phyloP scores from a whole-genome alignment of 2,113 vertebrate genomes.

The Eudorcas thomsonii region DNA sequence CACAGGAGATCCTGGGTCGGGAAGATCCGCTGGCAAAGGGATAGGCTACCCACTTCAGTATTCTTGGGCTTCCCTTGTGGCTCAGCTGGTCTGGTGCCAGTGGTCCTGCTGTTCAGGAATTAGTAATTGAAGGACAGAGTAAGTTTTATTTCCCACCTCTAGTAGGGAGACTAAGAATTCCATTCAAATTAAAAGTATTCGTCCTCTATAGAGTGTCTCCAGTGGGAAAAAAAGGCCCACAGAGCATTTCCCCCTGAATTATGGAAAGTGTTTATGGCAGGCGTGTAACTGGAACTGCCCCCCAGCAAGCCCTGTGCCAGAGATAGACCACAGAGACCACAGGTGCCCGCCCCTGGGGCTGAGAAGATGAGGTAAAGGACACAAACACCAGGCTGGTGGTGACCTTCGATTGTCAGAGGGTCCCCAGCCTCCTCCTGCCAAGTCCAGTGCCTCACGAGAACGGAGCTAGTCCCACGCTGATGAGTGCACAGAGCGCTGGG shows the following conservation, averaged over 20 bases:
- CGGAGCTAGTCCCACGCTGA: fast-evolving
- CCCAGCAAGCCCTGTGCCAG: background rate
- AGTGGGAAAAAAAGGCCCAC: background rate
- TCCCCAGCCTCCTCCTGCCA: background rate
- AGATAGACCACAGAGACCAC: fast-evolving
- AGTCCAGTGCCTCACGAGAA: fast-evolving
- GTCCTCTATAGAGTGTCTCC: background rate
- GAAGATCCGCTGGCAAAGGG: background rate
- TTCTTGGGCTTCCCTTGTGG: background rate
- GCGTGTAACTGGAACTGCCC: fast-evolving
- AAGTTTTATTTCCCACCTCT: background rate
- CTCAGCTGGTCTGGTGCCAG: background rate
- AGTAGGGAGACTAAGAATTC: background rate
- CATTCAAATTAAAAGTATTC: background rate
- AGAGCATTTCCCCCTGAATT: too few species aligned
- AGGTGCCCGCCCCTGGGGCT: fast-evolving
- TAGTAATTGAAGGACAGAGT: background rate
- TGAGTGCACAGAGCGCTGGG: too few species aligned
- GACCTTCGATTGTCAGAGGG: fast-evolving
- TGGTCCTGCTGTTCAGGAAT: background rate
- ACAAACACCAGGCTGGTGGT: background rate
- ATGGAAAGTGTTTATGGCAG: background rate
- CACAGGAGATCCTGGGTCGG: fast-evolving
- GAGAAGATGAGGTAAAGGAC: background rate
- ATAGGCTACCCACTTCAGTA: background rate